These are phyloP conservation scores for Champsocephalus esox DNA, from an alignment of 2,797 vertebrate species.

Conservation along the genomic window DNA sequence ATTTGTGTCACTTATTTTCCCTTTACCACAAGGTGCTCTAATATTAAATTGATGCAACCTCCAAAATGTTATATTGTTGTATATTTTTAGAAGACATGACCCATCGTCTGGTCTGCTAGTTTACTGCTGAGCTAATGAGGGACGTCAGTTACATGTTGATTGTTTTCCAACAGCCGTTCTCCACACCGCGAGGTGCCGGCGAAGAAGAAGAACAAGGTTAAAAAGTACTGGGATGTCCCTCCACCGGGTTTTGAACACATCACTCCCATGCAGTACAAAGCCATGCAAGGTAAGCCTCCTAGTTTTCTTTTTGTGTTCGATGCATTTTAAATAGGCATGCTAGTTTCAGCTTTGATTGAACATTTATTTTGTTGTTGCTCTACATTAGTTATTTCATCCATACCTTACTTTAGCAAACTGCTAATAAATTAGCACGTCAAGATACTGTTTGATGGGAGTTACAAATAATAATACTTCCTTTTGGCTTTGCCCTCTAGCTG, in stretches of 20 bases:
- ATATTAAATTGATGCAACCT: constrained; percentile 21
- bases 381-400: neutral
- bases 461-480: constrained; percentile 9
- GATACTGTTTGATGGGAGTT: neutral
- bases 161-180: constrained; percentile 82
- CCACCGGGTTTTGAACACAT: constrained; percentile 88
- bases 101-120: constrained; percentile 17
- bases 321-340: neutral
- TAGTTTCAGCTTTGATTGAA: neutral
- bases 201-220: constrained; percentile 94
- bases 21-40: constrained; percentile 14
- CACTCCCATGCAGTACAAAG: constrained; percentile 89
- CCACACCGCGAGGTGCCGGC: constrained; percentile 86
- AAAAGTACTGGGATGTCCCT: constrained; percentile 91
- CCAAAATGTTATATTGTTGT: constrained; percentile 5
- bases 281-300: constrained; percentile 88
- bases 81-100: constrained; percentile 23
- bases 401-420: neutral
- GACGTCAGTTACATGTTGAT: neutral
- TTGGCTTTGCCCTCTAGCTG: constrained; percentile 78
- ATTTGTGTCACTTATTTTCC: constrained; percentile 22
- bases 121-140: constrained; percentile 9
- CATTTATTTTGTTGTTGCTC: neutral
- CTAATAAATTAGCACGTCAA: neutral
- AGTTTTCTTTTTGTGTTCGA: neutral